Evolutionary conservation across 2,113 vertebrate genomes (phyloP).

Genomic region (Hydrolagus affinis): DNA sequence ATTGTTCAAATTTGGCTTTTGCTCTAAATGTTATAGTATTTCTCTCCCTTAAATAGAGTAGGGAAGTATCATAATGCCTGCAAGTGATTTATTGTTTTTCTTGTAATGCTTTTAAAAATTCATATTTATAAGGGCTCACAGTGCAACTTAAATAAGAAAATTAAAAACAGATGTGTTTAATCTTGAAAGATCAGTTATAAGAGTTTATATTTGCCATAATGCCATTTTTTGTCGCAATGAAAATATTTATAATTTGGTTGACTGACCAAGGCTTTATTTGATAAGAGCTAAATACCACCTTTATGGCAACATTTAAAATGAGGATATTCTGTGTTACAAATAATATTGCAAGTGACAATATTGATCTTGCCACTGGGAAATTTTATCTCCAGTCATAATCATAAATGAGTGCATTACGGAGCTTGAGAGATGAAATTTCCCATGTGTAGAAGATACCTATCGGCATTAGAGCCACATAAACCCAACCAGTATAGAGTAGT

Average conservation of each 20-base stretch:
- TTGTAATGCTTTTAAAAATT: slow-evolving; percentile 22
- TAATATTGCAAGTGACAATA: not conserved
- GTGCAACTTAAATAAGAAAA: not conserved
- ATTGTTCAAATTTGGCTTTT: not conserved
- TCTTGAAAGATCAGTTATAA: not conserved
- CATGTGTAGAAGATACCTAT: not conserved
- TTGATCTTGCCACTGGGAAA: not conserved
- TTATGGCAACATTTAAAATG: not conserved
- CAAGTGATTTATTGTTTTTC: slow-evolving; percentile 8
- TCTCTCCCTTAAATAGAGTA: not conserved
- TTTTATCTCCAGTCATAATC: slow-evolving; percentile 8
- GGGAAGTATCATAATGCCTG: not conserved
- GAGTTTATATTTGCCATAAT: not conserved
- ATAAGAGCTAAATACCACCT: not conserved
- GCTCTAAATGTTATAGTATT: not conserved
- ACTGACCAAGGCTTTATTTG: not conserved
- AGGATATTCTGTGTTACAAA: not conserved
- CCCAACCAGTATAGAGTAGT: not conserved
- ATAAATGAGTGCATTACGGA: slow-evolving; percentile 9
- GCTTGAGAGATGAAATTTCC: not conserved
- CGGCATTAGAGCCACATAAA: not conserved
- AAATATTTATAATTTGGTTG: not conserved
- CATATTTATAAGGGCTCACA: slow-evolving; percentile 2
- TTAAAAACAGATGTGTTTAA: slow-evolving; percentile 7
- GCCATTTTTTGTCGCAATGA: not conserved